Percentiles rank a stretch among this genome's conserved stretches.
phyloP scores from a whole-genome alignment of 2,888 invertebrate genomes.

The Tinea pellionella region DNA sequence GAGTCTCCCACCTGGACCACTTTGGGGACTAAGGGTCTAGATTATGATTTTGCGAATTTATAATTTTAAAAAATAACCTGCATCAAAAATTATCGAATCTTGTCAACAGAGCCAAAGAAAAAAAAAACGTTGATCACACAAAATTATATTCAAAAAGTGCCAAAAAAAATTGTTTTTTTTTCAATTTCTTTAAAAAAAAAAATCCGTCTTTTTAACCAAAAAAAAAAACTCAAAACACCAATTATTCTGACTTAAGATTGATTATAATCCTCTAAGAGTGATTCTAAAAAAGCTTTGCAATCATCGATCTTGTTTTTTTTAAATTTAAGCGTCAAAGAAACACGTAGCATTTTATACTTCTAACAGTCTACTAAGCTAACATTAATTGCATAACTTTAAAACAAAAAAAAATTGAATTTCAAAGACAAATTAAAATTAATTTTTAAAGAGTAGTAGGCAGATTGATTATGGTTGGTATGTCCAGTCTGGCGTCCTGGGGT shows the following conservation, averaged over 20 bases:
- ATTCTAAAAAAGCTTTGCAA: slow-evolving; percentile 44
- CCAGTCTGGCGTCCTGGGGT: no score
- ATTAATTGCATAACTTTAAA: no score
- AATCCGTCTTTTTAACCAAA: slow-evolving; percentile 31
- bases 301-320: slow-evolving; percentile 26
- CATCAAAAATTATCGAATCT: no score
- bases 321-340: neutral
- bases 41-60: no score
- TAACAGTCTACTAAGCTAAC: neutral
- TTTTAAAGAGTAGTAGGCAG: no score
- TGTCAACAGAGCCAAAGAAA: no score
- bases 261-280: slow-evolving; percentile 48
- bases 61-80: neutral
- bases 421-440: no score
- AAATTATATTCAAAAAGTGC: slow-evolving; percentile 7
- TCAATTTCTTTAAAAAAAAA: neutral
- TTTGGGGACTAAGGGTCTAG: no score
- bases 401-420: no score
- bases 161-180: slow-evolving; percentile 16
- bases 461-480: no score
- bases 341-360: neutral
- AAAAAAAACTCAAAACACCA: slow-evolving; percentile 52
- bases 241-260: slow-evolving; percentile 41
- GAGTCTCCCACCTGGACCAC: no score
- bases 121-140: neutral